Base-by-base conservation (phyloP, 2,888 invertebrate species). In the Eubasilissa splendida region DNA sequence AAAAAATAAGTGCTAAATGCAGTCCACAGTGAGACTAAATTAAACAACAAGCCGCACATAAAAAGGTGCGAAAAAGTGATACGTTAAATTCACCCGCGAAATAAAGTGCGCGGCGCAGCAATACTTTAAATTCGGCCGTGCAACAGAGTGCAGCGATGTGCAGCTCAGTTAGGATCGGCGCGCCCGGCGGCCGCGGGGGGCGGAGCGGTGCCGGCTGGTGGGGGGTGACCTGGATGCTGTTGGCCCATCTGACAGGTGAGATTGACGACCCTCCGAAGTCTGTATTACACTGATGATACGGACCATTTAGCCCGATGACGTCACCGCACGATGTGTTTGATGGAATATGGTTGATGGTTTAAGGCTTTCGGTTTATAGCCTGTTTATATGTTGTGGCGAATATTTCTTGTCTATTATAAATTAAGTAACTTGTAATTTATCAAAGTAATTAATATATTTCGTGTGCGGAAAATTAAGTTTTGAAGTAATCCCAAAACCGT, bases 181-280 rank as follows among this genome's bases (percentile, higher is more conserved):
- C 31, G 31, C 33, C 60, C 31, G 31, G 31, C 22, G 31, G 31
- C 10, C 11, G 60, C 3, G 63, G 31, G 11, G 9, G 65, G n/a
- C 31, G 65, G 54, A 31, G n/a, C 58, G 31, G 65, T n/a, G 22
- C 14, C 42, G 12, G 50, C 58, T 12, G 59, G 31, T 54, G 70
- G 59, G 22, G 56, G 58, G 70, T 70, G 77, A 77, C 70, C 77
- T 77, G 77, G 77, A 77, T 77, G 52, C 59, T 77, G n/a, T 60
- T 75, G 63, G 59, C 31, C 33, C 68, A 68, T 70, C 65, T 70
- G 70, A 77, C 77, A 77, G 77, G 77, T 77, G 70, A 77, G 77
- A 77, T 71, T 54, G 71, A 71, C 71, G 71, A 71, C 56, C 31
- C 71, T 14, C 71, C 71, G 54, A 53, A 22, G 56, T 71, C 56